These are phyloP conservation scores for Nephrotoma flavescens DNA, from an alignment of 2,888 invertebrate genomes.

Conservation along the genomic window DNA sequence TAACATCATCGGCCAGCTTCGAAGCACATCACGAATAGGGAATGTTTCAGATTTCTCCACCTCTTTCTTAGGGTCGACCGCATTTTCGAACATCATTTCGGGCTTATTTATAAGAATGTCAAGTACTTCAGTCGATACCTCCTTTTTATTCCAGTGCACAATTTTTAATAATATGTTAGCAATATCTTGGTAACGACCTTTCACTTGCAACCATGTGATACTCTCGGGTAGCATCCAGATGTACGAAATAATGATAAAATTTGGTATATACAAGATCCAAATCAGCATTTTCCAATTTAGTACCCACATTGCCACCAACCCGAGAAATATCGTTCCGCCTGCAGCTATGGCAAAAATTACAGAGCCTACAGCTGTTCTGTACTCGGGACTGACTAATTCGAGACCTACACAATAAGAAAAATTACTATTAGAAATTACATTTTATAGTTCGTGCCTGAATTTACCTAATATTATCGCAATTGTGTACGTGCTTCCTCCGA, in stretches of 20 bases:
- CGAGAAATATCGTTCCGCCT: not conserved
- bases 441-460: not conserved
- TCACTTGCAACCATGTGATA: slow-evolving; percentile 45
- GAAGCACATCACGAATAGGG: slow-evolving; percentile 15
- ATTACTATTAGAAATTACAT: not conserved
- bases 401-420: not conserved
- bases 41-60: slow-evolving; percentile 8
- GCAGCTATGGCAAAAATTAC: not conserved
- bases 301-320: not conserved
- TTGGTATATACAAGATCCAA: not conserved
- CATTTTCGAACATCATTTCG: not conserved
- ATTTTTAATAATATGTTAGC: slow-evolving; percentile 40
- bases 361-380: not conserved
- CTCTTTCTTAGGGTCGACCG: not conserved
- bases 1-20: not conserved
- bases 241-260: slow-evolving; percentile 26
- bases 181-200: slow-evolving; percentile 39
- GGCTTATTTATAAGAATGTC: not conserved
- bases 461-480: not conserved
- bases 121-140: slow-evolving; percentile 13
- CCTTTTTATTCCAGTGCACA: slow-evolving; percentile 38
- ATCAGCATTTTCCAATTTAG: not conserved
- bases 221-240: slow-evolving; percentile 57
- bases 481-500: not conserved
- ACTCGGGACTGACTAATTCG: not conserved